Evolutionary conservation across 1,140 invertebrate genomes (phyloP).

Genomic region (Heliothis subflexa): DNA sequence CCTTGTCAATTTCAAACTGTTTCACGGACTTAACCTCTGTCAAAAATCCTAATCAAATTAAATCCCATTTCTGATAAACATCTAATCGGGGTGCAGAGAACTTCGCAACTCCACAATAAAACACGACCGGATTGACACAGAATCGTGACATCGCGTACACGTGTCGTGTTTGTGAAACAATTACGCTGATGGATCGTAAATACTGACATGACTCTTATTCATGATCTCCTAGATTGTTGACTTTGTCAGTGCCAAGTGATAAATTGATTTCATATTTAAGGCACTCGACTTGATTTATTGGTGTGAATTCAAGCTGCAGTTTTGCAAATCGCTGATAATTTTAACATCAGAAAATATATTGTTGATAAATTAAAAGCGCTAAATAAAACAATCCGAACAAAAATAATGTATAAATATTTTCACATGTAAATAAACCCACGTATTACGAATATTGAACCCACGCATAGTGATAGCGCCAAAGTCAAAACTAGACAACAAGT

Average conservation of each 20-base stretch:
- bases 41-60: not conserved
- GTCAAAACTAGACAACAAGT: constrained; percentile 11
- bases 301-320: not conserved
- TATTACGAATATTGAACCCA: not conserved
- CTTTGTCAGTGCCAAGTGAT: not conserved
- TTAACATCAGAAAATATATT: too few species aligned
- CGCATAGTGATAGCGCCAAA: not conserved
- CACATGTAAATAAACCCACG: too few species aligned
- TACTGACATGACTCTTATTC: not conserved
- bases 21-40: not conserved
- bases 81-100: not conserved
- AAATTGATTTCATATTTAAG: too few species aligned
- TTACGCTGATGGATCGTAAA: not conserved
- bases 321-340: not conserved
- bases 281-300: not conserved
- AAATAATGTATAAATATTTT: too few species aligned
- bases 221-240: constrained; percentile 1
- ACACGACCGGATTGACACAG: constrained; percentile 1
- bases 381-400: too few species aligned
- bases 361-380: too few species aligned
- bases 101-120: not conserved
- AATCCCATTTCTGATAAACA: not conserved
- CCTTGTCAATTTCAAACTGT: not conserved
- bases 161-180: constrained; percentile 10
- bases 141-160: constrained; percentile 1